Conservation (phyloP, 1,140 invertebrate genomes). For the Drosophila setifemur region DNA sequence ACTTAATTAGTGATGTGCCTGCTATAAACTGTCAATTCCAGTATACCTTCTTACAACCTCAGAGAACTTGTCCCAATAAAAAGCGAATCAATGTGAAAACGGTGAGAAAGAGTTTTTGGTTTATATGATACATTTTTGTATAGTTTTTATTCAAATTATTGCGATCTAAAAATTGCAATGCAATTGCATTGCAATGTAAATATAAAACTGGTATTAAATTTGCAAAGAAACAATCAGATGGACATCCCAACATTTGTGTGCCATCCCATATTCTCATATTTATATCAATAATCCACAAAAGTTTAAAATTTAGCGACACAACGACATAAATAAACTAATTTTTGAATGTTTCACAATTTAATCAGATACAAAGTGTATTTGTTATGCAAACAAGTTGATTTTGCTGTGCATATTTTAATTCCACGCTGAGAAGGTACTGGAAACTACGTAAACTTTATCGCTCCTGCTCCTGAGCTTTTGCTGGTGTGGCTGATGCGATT, state of each 20-base stretch:
- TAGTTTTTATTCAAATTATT: no score
- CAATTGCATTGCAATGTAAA: no score
- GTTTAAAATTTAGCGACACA: neutral
- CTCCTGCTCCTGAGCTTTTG: slow-evolving; percentile 24
- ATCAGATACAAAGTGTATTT: slow-evolving; percentile 14
- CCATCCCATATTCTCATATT: no score
- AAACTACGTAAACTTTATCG: no score
- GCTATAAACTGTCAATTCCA: slow-evolving; percentile 19
- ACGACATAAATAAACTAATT: neutral
- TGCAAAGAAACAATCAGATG: no score
- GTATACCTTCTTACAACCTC: slow-evolving; percentile 17
- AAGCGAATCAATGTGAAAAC: slow-evolving; percentile 25
- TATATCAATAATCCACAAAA: no score
- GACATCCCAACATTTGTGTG: no score
- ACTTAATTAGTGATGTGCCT: slow-evolving; percentile 36
- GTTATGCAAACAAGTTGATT: slow-evolving; percentile 17
- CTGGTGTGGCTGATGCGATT: slow-evolving; percentile 1
- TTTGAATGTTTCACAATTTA: slow-evolving; percentile 18
- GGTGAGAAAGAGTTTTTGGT: slow-evolving; percentile 27
- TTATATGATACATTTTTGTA: neutral
- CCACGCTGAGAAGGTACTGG: no score
- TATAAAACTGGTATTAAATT: no score
- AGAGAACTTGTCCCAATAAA: no score
- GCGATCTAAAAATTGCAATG: no score
- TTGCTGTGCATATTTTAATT: slow-evolving; percentile 12